Evolutionary conservation across 2,113 vertebrate genomes (phyloP).

Genomic region (Campylorhamphus procurvoides): DNA sequence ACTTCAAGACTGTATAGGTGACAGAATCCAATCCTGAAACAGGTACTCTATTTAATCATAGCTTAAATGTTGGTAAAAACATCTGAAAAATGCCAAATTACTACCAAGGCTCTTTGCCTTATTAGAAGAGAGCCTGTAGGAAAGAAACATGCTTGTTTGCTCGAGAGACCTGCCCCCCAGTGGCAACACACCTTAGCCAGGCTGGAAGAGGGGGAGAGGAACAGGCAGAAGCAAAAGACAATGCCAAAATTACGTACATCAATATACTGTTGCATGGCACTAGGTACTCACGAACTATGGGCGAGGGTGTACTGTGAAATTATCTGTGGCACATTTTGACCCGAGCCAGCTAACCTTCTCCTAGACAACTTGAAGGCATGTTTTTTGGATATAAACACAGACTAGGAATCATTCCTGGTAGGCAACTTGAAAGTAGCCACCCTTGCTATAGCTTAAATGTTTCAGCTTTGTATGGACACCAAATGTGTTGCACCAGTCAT

Average conservation of each 20-base stretch:
- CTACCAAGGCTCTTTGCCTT: not conserved
- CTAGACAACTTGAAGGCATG: not conserved
- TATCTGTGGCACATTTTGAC: not conserved
- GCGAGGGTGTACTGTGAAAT: rapidly evolving
- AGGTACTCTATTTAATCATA: not conserved
- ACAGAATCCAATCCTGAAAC: not conserved
- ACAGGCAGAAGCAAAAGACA: not conserved
- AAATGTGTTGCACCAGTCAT: not conserved
- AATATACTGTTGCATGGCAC: not conserved
- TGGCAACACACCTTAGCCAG: not conserved
- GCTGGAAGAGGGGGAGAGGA: not conserved
- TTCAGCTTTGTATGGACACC: not conserved
- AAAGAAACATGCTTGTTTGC: not conserved
- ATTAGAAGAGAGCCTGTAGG: not conserved
- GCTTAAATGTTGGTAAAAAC: not conserved
- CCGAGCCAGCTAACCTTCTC: not conserved
- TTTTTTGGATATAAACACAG: not conserved
- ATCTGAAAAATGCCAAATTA: not conserved
- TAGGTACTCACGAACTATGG: rapidly evolving
- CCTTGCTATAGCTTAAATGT: not conserved
- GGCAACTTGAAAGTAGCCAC: not conserved
- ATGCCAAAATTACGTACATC: not conserved
- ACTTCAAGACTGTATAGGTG: not conserved
- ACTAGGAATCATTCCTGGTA: not conserved
- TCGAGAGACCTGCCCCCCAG: not conserved